A percentile compares a stretch with the other conserved stretches of the same genome.
phyloP scores from a whole-genome alignment of 2,888 invertebrate species.

The Oscheius sp. region DNA sequence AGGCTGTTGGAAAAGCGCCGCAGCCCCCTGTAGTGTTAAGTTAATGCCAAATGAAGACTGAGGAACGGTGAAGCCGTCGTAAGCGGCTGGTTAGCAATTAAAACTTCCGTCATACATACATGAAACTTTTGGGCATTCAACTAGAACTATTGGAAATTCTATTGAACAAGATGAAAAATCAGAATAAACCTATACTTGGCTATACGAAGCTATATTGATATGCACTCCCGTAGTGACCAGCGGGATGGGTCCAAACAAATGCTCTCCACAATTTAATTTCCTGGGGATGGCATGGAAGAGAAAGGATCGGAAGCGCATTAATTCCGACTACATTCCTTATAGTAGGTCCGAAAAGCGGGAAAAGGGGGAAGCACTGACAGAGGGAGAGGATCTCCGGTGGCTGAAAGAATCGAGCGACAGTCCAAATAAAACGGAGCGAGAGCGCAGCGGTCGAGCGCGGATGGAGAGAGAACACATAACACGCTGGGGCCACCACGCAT shows the following conservation, averaged over 20 bases:
- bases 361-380: background rate
- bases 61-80: too few relatives aligned
- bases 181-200: background rate
- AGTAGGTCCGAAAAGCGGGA: background rate
- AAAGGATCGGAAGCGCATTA: background rate
- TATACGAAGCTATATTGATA: background rate
- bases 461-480: constrained; percentile 25
- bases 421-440: constrained; percentile 33
- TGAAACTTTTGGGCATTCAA: too few relatives aligned
- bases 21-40: too few relatives aligned
- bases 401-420: constrained; percentile 32
- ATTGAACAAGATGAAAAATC: background rate
- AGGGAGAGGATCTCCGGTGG: constrained; percentile 5
- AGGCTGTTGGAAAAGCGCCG: too few relatives aligned
- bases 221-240: background rate
- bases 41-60: too few relatives aligned
- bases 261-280: constrained; percentile 6
- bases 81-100: too few relatives aligned
- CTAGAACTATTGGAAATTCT: too few relatives aligned
- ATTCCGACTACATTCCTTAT: constrained; percentile 11
- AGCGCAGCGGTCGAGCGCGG: constrained; percentile 1
- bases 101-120: too few relatives aligned
- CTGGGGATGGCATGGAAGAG: constrained; percentile 11
- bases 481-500: constrained; percentile 13
- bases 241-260: background rate